Base-by-base conservation (phyloP, 2,113 vertebrate species). In the Mesocricetus auratus region DNA sequence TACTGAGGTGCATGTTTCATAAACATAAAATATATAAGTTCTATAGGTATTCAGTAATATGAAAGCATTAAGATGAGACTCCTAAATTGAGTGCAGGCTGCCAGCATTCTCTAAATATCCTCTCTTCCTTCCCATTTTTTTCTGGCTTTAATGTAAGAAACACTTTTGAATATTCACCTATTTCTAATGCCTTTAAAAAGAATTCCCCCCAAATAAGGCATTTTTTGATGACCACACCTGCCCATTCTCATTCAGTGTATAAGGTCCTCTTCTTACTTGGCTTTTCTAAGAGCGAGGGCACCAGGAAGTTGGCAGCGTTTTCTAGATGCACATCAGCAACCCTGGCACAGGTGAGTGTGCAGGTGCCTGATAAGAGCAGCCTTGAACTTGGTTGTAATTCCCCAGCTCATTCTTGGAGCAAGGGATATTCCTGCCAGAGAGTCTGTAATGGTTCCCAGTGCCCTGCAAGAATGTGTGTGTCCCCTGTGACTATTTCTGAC, bases 271-370 rank as follows among this genome's bases (percentile, higher is more conserved):
- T 85, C 42, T 83, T 45, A 24, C 2, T 62, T 50, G 42, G 6
- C 39, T 90, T 96, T 96, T 81, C 69, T 60, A 95, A 90, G 75
- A 60, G 66, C 2, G 16, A 71, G 83, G 66, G 88, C 86, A 94
- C 66, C 78, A 42, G 71, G 60, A 33, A 85, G 83, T 95, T 93
- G 94, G 95, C 96, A 68, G 58, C 60, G 33, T 85, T 96, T 90
- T 90, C 19, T 13, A 82, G 89, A 75, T n/a, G 10, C 4, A 11
- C 58, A 85, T 77, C 79, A 93, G 88, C 85, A 86, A 68, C 50
- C 47, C 88, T 56, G 90, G 73, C 69, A 66, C 47, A 77, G 91
- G 64, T 85, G 79, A 79, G 16, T 82, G 17, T 87, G 42, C 56
- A 90, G 36, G 64, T 58, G n/a, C 39, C 85, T 82, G 90, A 90